phyloP scores from a whole-genome alignment of 2,113 vertebrate genomes.

The Phyllostomus discolor region DNA sequence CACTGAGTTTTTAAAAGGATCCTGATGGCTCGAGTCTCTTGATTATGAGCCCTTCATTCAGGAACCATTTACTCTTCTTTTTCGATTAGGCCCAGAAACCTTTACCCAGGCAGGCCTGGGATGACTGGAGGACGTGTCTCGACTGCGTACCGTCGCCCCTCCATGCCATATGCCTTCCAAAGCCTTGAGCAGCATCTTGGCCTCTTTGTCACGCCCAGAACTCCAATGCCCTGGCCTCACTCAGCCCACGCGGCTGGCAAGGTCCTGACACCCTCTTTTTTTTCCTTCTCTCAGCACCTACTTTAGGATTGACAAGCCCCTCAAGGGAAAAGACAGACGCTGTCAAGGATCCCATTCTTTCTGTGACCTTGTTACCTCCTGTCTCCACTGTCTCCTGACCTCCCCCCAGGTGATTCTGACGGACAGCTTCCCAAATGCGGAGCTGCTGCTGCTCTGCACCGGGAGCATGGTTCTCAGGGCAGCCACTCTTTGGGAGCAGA shows the following conservation, averaged over 20 bases:
- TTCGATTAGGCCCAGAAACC: neutral
- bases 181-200: too few relatives aligned
- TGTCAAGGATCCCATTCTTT: neutral
- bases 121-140: neutral
- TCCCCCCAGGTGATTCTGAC: neutral
- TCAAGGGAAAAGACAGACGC: neutral
- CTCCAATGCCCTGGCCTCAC: neutral
- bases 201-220: neutral
- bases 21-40: neutral
- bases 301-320: neutral
- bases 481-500: neutral
- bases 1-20: neutral
- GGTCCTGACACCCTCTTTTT: neutral
- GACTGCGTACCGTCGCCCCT: too few relatives aligned
- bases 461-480: neutral
- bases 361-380: neutral
- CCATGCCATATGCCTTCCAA: fast-evolving
- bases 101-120: neutral
- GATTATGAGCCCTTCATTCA: neutral
- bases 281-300: neutral
- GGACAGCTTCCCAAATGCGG: neutral
- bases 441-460: neutral
- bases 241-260: neutral
- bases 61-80: neutral
- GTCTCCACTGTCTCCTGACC: neutral